phyloP scores from a whole-genome alignment of 2,113 vertebrate species.

The Myodes glareolus region DNA sequence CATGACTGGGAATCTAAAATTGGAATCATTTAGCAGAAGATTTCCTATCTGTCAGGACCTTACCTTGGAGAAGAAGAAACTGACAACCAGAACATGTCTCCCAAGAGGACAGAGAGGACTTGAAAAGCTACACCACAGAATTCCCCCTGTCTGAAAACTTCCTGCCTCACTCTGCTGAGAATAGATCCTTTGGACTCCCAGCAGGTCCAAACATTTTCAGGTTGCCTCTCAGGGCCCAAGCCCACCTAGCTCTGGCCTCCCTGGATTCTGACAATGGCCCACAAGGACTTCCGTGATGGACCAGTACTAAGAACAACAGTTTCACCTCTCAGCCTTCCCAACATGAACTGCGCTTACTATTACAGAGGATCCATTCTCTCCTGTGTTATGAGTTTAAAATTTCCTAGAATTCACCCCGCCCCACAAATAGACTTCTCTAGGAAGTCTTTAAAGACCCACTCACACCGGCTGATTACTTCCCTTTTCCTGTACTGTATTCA shows the following conservation, averaged over 20 bases:
- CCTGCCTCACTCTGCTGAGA: not conserved
- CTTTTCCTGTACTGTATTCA: not conserved
- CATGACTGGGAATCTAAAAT: not conserved
- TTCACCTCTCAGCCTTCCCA: not conserved
- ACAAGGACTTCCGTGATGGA: not conserved
- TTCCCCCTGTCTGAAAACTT: not conserved
- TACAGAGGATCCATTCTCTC: not conserved
- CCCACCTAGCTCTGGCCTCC: not conserved
- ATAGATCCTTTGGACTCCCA: not conserved
- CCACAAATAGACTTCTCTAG: conserved; percentile 18
- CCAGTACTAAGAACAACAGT: not conserved
- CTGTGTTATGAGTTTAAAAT: not conserved
- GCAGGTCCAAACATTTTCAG: not conserved
- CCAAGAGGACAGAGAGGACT: not conserved
- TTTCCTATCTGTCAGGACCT: not conserved
- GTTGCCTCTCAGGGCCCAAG: not conserved
- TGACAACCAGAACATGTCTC: not conserved
- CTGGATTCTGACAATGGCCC: not conserved
- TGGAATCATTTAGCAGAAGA: not conserved
- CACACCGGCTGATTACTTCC: conserved; percentile 38
- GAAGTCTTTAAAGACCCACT: conserved; percentile 12
- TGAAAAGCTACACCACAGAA: not conserved
- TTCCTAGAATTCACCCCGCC: not conserved
- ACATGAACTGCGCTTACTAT: not conserved
- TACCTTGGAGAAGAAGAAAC: not conserved